Conservation (phyloP, 1,140 invertebrate species). For the Brachystomella parvula region DNA sequence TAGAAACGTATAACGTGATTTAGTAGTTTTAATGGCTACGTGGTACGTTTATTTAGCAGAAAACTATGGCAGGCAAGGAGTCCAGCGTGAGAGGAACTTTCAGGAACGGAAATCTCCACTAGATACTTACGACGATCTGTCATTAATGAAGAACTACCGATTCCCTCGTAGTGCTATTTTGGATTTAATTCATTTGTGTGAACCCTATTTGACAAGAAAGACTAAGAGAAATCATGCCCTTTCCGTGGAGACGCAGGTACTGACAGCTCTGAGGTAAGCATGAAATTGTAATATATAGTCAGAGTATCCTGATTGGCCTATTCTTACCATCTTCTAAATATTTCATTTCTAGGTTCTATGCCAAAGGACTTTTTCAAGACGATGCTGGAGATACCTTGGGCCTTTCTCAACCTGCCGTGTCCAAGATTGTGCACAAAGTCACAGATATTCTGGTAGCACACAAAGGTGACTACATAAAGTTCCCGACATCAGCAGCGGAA, state of each 20-base stretch:
- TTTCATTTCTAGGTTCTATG: conserved; percentile 8
- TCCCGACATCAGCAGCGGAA: conserved; percentile 3
- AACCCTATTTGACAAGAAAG: not conserved
- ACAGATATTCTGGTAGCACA: not conserved
- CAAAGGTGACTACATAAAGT: not conserved
- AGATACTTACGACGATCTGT: not conserved
- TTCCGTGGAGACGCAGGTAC: not conserved
- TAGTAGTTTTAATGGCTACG: not conserved
- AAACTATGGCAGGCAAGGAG: not conserved
- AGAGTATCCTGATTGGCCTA: not conserved
- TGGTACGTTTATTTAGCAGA: not conserved
- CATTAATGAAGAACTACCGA: not conserved
- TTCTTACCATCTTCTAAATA: not conserved
- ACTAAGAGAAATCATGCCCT: not conserved
- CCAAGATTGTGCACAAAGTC: not conserved
- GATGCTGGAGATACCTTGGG: conserved; percentile 12
- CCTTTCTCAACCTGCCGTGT: not conserved
- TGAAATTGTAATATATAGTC: not conserved
- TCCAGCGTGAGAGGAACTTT: not conserved
- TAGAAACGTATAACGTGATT: not conserved
- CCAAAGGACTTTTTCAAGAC: conserved; percentile 17
- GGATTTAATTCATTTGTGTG: not conserved
- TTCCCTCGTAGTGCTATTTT: not conserved
- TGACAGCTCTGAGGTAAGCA: conserved; percentile 4
- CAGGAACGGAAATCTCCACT: not conserved